Evolutionary conservation across 2,797 vertebrate genomes (phyloP), one percentile per base, ranked within the genome.

Genomic region (Lutra lutra): DNA sequence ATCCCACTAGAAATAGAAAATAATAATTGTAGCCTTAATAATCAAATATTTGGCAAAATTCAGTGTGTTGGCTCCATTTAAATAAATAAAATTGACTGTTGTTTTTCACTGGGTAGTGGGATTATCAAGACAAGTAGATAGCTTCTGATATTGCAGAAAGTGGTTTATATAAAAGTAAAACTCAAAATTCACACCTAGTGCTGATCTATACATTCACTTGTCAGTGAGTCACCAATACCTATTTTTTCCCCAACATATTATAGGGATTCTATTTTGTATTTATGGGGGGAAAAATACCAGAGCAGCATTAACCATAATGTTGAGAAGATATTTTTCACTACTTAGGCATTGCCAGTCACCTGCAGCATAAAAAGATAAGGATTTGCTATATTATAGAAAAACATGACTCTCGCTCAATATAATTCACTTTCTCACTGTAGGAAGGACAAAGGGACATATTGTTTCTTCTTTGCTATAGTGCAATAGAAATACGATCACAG

Each of bases 11-110:
- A 93, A 96, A 95, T 4, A 92, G 38, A 92, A 94, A 97, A 97
- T 91, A 4, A 5, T 94, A 92, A 95, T 43, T 94, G 3, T 25
- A 94, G 48, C 68, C 40, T 78, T 86, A 80, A 92, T 79, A 93
- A 97, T 96, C 43, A 97, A 93, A 89, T 77, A 85, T 11, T 82
- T 96, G 38, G 48, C 38, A 80, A 84, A 92, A 87, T 66, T 91
- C 80, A 96, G 94, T 32, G 2, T 58, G 83, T 97, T 95, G 86
- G 9, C 96, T 97, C 82, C 40, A 4, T 95, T 64, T 32, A 96
- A 86, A 75, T 95, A 48, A 92, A 20, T 5, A 43, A 4, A 93
- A 46, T 86, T 91, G 48, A 84, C 51, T 92, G 2, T 48, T 77
- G 29, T 3, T 94, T 93, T 18, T 78, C 21, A 35, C 72, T 62